Conservation (phyloP, 2,113 vertebrate genomes). For the Lepus timidus region DNA sequence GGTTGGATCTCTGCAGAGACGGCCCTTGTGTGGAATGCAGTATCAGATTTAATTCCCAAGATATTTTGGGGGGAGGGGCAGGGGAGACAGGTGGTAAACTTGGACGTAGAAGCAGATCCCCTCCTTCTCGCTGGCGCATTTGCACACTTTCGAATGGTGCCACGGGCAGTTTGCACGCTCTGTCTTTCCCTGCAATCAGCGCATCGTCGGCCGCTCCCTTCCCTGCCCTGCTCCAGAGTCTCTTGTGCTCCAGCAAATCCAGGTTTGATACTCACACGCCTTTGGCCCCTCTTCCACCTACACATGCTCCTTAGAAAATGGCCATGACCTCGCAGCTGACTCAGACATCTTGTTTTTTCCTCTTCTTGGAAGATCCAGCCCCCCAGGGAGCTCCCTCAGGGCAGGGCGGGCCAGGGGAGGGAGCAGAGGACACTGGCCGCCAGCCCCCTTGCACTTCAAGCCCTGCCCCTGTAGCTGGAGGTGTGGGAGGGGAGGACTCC, state of each 20-base stretch:
- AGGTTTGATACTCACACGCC: not conserved
- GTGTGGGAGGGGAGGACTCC: not conserved
- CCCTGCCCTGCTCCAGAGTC: fast-evolving
- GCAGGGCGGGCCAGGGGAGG: not conserved
- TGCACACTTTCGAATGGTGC: not conserved
- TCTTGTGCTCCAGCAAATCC: not conserved
- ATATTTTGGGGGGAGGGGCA: not conserved
- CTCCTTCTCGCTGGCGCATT: not conserved
- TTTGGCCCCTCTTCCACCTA: not conserved
- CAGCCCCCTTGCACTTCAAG: not conserved
- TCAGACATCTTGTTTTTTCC: slow-evolving; percentile 72
- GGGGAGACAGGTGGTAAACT: not conserved
- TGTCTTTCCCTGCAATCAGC: not conserved
- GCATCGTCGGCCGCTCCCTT: no score
- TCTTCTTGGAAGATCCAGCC: slow-evolving; percentile 54
- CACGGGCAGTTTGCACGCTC: not conserved
- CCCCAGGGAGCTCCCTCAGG: not conserved
- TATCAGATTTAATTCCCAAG: not conserved
- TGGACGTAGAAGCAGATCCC: not conserved
- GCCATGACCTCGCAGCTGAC: slow-evolving; percentile 64
- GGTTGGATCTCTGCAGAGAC: not conserved
- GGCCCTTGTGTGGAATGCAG: fast-evolving
- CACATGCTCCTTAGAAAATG: slow-evolving; percentile 40
- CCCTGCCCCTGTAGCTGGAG: not conserved
- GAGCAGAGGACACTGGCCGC: not conserved